phyloP scores from a whole-genome alignment of 2,797 vertebrate species.

The Halcyon smyrnensis region DNA sequence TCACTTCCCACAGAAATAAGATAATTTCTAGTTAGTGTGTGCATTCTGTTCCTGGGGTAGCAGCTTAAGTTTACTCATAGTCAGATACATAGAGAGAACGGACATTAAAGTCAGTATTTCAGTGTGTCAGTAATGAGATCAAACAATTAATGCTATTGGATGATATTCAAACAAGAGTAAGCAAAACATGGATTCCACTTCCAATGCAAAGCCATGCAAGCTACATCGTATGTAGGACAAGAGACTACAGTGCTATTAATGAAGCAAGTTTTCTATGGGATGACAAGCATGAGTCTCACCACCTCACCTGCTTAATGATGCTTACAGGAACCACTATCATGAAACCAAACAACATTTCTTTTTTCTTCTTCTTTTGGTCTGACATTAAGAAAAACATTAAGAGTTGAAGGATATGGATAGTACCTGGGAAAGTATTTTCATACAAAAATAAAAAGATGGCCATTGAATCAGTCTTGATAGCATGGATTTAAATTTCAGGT shows the following conservation, averaged over 20 bases:
- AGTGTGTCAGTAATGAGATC: background rate
- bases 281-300: conserved; percentile 11
- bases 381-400: conserved; percentile 47
- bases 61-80: background rate
- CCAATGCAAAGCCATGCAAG: conserved; percentile 52
- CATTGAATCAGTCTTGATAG: background rate
- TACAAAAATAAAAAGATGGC: background rate
- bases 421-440: background rate
- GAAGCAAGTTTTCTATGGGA: background rate
- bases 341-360: conserved; percentile 87
- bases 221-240: background rate
- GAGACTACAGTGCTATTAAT: background rate
- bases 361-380: conserved; percentile 86
- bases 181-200: background rate
- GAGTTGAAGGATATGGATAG: background rate
- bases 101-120: background rate
- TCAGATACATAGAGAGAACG: background rate
- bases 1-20: background rate
- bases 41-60: background rate
- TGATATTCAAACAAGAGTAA: background rate
- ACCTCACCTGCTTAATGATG: conserved; percentile 77
- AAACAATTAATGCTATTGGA: background rate
- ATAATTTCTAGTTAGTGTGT: background rate
- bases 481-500: background rate
- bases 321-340: conserved; percentile 70